These are phyloP conservation scores for Trichonephila clavata DNA, from an alignment of 1,140 invertebrate genomes.

Conservation along the genomic window DNA sequence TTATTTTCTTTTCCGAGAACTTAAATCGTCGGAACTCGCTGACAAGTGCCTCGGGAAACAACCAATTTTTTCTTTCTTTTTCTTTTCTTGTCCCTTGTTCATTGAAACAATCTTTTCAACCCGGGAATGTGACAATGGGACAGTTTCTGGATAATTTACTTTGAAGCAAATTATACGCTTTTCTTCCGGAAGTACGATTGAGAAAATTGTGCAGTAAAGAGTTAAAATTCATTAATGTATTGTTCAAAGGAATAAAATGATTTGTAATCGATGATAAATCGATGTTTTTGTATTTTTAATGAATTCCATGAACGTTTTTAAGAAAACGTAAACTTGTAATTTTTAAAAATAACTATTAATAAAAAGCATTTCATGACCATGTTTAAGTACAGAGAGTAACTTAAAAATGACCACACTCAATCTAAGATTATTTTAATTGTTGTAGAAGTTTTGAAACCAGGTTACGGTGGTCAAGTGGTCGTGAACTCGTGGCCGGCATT, in stretches of 20 bases:
- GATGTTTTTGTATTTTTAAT: too few relatives aligned
- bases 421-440: too few relatives aligned
- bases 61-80: not conserved
- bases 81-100: not conserved
- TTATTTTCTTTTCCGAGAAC: not conserved
- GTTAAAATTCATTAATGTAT: not conserved
- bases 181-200: not conserved
- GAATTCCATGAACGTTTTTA: too few relatives aligned
- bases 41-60: not conserved
- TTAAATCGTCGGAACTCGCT: not conserved
- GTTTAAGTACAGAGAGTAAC: too few relatives aligned
- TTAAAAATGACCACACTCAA: too few relatives aligned
- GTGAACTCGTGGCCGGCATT: too few relatives aligned
- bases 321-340: too few relatives aligned
- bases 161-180: not conserved
- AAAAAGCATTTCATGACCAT: too few relatives aligned
- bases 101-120: not conserved
- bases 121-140: not conserved
- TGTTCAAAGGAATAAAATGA: not conserved
- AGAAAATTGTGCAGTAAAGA: not conserved
- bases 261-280: not conserved
- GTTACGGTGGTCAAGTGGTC: too few relatives aligned
- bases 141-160: constrained; percentile 20
- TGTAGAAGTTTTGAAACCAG: too few relatives aligned
- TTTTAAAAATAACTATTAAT: too few relatives aligned